Evolutionary conservation across 2,888 invertebrate genomes (phyloP).

Genomic region (Iselma pallidipennis): DNA sequence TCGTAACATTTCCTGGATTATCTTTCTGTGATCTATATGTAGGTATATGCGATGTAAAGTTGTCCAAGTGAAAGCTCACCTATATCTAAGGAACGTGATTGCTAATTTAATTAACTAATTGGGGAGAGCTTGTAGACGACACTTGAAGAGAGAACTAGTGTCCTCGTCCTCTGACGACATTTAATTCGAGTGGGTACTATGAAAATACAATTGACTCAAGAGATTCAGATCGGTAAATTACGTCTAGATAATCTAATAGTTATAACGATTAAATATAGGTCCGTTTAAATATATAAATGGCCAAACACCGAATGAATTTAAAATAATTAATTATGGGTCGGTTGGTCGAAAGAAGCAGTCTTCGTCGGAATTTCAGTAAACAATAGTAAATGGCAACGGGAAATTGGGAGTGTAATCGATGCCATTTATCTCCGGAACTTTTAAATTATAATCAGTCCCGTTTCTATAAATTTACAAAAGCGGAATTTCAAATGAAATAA

Average conservation of each 20-base stretch:
- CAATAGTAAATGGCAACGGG: neutral
- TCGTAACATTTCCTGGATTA: neutral
- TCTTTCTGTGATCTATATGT: neutral
- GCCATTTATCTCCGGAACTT: slow-evolving; percentile 1
- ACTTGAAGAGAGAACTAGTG: neutral
- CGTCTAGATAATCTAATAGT: neutral
- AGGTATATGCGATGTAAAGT: neutral
- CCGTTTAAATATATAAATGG: too few relatives aligned
- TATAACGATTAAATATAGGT: neutral
- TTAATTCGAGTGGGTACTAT: slow-evolving; percentile 9
- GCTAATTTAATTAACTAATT: slow-evolving; percentile 23
- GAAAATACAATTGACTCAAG: neutral
- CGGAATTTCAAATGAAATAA: neutral
- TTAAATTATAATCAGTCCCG: neutral
- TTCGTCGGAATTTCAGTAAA: neutral
- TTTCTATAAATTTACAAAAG: neutral
- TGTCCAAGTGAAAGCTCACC: neutral
- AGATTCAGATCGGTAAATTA: too few relatives aligned
- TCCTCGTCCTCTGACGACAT: neutral
- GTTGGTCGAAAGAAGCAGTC: neutral
- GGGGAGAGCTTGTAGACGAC: neutral
- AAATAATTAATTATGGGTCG: neutral
- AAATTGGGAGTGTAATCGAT: neutral
- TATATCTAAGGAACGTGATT: slow-evolving; percentile 5
- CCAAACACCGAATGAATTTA: neutral